A percentile compares a stretch with the other conserved stretches of the same genome.
phyloP scores from a whole-genome alignment of 2,888 invertebrate genomes.

The Cerastoderma edule region DNA sequence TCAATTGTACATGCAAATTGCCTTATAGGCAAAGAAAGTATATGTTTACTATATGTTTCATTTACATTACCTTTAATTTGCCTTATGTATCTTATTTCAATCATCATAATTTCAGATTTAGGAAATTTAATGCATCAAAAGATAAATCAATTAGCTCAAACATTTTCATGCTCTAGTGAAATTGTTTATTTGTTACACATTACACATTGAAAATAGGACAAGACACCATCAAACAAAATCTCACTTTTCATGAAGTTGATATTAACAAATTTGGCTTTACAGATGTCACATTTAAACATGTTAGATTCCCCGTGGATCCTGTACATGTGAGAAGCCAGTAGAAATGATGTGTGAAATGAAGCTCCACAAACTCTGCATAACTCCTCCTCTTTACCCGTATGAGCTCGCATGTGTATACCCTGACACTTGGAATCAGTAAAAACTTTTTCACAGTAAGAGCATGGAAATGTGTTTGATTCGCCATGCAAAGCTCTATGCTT shows the following conservation, averaged over 20 bases:
- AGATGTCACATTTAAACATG: conserved; percentile 47
- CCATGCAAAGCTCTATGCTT: conserved; percentile 30
- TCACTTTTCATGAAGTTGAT: conserved; percentile 51
- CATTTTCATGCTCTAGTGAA: too few species aligned
- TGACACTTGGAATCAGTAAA: conserved; percentile 35
- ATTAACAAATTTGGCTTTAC: conserved; percentile 50
- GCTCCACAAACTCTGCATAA: conserved; percentile 29
- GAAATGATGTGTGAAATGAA: conserved; percentile 44
- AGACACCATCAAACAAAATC: conserved; percentile 44
- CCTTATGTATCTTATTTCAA: too few species aligned
- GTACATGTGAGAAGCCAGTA: conserved; percentile 41
- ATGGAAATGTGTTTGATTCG: conserved; percentile 26
- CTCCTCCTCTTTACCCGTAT: conserved; percentile 9
- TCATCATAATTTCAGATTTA: too few species aligned
- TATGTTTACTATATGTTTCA: too few species aligned
- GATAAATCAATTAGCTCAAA: too few species aligned
- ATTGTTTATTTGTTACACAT: conserved; percentile 38
- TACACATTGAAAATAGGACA: conserved; percentile 51
- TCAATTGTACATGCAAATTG: too few species aligned
- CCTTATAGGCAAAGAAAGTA: too few species aligned
- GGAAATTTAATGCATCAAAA: too few species aligned
- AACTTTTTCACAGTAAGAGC: conserved; percentile 32
- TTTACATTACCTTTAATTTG: too few species aligned
- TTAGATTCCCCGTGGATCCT: conserved; percentile 27
- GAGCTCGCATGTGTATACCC: conserved; percentile 33